Evolutionary conservation across 2,888 invertebrate genomes (phyloP).

Genomic region (Caenorhabditis sp.): DNA sequence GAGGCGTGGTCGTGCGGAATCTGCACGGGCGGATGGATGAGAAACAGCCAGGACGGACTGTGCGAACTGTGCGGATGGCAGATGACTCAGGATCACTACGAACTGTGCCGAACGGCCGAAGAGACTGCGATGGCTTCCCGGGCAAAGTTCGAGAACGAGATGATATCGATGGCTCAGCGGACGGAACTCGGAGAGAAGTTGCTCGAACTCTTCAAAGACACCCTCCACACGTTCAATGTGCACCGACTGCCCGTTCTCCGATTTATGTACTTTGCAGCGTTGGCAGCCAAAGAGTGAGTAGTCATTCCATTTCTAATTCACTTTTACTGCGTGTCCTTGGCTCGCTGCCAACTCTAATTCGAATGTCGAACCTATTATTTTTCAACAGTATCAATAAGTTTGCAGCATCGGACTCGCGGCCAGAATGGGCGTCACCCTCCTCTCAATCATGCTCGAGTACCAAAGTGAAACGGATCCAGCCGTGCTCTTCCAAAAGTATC

Average conservation of each 20-base stretch:
- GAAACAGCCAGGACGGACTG: not conserved
- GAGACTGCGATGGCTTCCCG: slow-evolving; percentile 7
- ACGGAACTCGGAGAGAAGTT: slow-evolving; percentile 30
- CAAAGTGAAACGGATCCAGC: slow-evolving; percentile 34
- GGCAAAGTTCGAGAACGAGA: not conserved
- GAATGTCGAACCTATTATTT: too few species aligned
- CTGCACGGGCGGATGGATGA: slow-evolving; percentile 36
- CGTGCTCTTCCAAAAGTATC: slow-evolving; percentile 38
- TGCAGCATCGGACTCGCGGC: slow-evolving; percentile 20
- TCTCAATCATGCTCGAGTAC: slow-evolving; percentile 32
- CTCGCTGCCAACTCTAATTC: too few species aligned
- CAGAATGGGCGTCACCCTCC: slow-evolving; percentile 20
- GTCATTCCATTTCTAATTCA: not conserved
- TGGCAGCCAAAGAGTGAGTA: slow-evolving; percentile 22
- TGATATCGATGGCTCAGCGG: not conserved
- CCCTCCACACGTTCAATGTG: slow-evolving; percentile 37
- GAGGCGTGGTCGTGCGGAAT: slow-evolving; percentile 53
- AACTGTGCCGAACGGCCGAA: slow-evolving; percentile 36
- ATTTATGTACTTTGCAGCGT: slow-evolving; percentile 13
- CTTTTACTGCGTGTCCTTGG: not conserved
- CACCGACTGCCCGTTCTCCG: slow-evolving; percentile 39
- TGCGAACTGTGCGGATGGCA: slow-evolving; percentile 55
- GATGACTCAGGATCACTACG: slow-evolving; percentile 43
- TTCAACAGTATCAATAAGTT: not conserved
- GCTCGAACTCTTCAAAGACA: slow-evolving; percentile 18